Base-by-base conservation (phyloP, 2,113 vertebrate genomes). In the Menura novaehollandiae region DNA sequence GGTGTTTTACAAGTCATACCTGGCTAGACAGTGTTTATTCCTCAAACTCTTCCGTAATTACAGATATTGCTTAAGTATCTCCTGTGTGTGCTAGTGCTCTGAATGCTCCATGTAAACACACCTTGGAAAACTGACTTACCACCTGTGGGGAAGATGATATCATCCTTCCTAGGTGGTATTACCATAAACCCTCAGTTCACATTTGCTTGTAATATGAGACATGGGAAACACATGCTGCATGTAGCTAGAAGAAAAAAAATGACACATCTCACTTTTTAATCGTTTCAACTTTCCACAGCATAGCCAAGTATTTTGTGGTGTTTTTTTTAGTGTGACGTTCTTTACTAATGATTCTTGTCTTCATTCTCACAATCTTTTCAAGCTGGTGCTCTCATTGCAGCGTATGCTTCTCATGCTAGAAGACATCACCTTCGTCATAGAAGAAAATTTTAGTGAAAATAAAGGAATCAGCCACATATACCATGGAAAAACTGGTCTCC, bases 11-110 rank as follows among this genome's bases (percentile, higher is more conserved):
- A 97, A 73, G 84, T 94, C 86, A 91, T 93, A 94, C 69, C 85
- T 96, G 97, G 88, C 96, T 97, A 98, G 96, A 97, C 97, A 87
- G 63, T 68, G 73, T 94, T 97, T 95, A 78, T 92, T 97, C 95
- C 86, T 92, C 85, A 93, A 85, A 91, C 85, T 77, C 78, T 89
- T 86, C 81, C 7, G 0, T 88, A 95, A 97, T 96, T 96, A 91
- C 49, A 85, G 87, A 82, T 94, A 93, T 56, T 95, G 74, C 79
- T 89, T 85, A 94, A 96, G 73, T 49, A 79, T 51, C 79, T 80
- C 14, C 0, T 89, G 84, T 82, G 59, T 88, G 75, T 55, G 87
- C 63, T 91, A 47, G 55, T 75, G 84, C 69, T 95, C 90, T 82
- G 60, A 94, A 89, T 1, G 11, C 44, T 49, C 63, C 2, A 0